Percentiles rank a stretch among this genome's conserved stretches.
phyloP scores from a whole-genome alignment of 2,797 vertebrate species.

The Sebastes minor region DNA sequence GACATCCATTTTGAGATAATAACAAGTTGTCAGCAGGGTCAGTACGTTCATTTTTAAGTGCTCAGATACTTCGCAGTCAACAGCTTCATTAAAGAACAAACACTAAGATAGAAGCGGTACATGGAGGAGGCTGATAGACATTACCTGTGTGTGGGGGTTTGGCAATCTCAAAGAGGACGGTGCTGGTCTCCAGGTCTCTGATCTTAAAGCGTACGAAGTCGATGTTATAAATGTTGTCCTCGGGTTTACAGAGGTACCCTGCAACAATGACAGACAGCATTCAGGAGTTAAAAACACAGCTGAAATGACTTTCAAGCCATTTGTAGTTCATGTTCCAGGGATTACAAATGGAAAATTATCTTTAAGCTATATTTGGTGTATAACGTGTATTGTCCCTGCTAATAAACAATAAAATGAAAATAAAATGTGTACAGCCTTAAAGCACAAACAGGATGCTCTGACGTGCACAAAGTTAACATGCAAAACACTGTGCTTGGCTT shows the following conservation, averaged over 20 bases:
- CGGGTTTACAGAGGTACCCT: constrained; percentile 92
- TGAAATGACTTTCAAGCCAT: background rate
- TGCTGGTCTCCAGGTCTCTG: constrained; percentile 91
- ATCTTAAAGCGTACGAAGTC: constrained; percentile 96
- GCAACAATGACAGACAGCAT: constrained; percentile 14
- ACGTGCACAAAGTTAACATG: background rate
- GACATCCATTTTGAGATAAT: background rate
- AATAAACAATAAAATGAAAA: background rate
- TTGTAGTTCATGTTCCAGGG: background rate
- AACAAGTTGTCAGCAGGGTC: background rate
- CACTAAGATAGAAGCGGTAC: background rate
- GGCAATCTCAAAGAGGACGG: constrained; percentile 93
- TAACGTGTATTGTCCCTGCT: background rate
- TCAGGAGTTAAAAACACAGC: background rate
- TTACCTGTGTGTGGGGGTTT: constrained; percentile 89
- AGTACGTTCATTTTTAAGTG: background rate
- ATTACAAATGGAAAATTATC: background rate
- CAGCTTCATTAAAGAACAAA: background rate
- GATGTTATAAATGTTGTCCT: constrained; percentile 92
- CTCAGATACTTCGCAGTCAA: background rate
- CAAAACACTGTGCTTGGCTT: background rate
- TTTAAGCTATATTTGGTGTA: background rate
- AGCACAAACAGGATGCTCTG: background rate
- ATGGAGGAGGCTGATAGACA: background rate
- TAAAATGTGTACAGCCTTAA: background rate